These are phyloP conservation scores for Lucilia cuprina DNA, from an alignment of 1,140 invertebrate species.

Conservation along the genomic window DNA sequence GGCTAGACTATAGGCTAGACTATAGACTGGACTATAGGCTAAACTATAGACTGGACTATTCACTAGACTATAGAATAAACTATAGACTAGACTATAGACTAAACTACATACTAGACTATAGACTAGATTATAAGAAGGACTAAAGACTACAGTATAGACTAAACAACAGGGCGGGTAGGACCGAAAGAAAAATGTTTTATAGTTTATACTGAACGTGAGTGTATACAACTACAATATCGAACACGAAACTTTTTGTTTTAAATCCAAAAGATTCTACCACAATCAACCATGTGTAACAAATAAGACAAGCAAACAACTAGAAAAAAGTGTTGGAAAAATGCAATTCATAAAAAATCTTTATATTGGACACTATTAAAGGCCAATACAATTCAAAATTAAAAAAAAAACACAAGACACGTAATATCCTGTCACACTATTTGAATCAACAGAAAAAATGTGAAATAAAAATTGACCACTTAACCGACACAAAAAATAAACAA, in stretches of 20 bases:
- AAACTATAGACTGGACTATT: too few species aligned
- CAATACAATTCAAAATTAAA: not conserved
- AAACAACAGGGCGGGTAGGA: too few species aligned
- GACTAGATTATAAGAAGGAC: too few species aligned
- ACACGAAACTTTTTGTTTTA: not conserved
- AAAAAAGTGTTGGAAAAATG: not conserved
- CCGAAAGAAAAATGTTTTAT: too few species aligned
- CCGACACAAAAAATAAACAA: not conserved
- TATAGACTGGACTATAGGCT: too few species aligned
- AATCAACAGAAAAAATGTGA: not conserved
- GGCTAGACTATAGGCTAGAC: too few species aligned
- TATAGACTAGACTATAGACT: too few species aligned
- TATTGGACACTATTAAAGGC: not conserved
- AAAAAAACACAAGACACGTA: not conserved
- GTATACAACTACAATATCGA: not conserved
- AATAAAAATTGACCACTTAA: constrained; percentile 2
- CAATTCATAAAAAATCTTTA: not conserved
- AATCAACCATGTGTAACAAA: constrained; percentile 1
- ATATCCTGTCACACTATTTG: not conserved
- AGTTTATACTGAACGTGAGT: not conserved
- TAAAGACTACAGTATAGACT: too few species aligned
- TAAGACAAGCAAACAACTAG: not conserved
- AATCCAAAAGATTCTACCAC: not conserved
- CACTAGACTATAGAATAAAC: too few species aligned
- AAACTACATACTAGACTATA: too few species aligned